Percentiles rank a stretch among this genome's conserved stretches.
Evolutionary conservation across 2,888 invertebrate species (phyloP).

Genomic region (Lymantria monacha): DNA sequence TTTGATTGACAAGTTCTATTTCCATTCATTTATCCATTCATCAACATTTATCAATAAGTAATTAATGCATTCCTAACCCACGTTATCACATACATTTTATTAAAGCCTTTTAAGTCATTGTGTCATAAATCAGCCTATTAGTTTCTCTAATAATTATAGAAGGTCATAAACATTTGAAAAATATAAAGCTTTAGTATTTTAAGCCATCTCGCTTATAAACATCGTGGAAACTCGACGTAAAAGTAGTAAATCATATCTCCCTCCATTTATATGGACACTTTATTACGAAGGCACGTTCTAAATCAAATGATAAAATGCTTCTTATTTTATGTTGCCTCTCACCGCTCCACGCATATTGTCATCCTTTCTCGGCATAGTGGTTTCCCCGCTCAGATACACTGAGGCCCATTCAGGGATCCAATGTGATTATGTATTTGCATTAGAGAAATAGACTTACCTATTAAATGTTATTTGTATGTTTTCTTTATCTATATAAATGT

Average conservation of each 20-base stretch:
- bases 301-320: conserved; percentile 81
- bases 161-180: too few relatives aligned
- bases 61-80: too few relatives aligned
- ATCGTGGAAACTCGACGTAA: conserved; percentile 68
- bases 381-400: conserved; percentile 8
- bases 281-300: conserved; percentile 77
- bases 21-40: too few relatives aligned
- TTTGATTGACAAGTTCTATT: too few relatives aligned
- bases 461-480: too few relatives aligned
- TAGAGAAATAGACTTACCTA: conserved; percentile 14
- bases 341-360: conserved; percentile 68
- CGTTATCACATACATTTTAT: too few relatives aligned
- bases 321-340: conserved; percentile 77
- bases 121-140: too few relatives aligned
- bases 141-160: too few relatives aligned
- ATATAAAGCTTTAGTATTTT: conserved; percentile 42
- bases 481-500: too few relatives aligned
- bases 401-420: conserved; percentile 13
- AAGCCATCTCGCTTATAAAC: conserved; percentile 45
- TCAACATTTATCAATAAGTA: too few relatives aligned
- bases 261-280: conserved; percentile 80
- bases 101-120: too few relatives aligned
- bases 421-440: conserved; percentile 25
- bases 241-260: conserved; percentile 74
- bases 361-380: conserved; percentile 44